phyloP scores from a whole-genome alignment of 2,797 vertebrate species.

The Cottoperca gobio region DNA sequence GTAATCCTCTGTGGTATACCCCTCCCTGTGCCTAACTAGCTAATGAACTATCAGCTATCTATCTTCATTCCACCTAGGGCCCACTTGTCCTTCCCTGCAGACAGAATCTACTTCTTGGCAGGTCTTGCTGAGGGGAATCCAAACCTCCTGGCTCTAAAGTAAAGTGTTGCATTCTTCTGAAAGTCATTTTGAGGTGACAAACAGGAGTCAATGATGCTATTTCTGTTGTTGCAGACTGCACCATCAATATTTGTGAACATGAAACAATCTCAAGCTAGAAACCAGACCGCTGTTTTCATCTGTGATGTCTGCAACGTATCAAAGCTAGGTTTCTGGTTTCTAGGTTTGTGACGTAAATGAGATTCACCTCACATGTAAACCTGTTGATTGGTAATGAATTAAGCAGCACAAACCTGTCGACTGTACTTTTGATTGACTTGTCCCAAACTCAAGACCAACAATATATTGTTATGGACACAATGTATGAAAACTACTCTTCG shows the following conservation, averaged over 20 bases:
- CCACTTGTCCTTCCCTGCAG: slow-evolving; percentile 69
- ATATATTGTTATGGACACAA: not conserved
- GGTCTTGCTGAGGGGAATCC: slow-evolving; percentile 65
- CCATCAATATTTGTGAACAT: slow-evolving; percentile 47
- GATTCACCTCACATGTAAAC: not conserved
- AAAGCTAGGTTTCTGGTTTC: not conserved
- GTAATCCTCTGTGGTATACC: slow-evolving; percentile 57
- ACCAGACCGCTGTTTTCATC: slow-evolving; percentile 7
- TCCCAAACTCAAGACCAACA: not conserved
- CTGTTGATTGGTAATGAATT: not conserved
- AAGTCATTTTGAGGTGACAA: slow-evolving; percentile 71
- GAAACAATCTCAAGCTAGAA: slow-evolving; percentile 28
- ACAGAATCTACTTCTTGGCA: slow-evolving; percentile 66
- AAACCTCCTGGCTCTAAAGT: slow-evolving; percentile 61
- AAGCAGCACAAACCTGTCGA: not conserved
- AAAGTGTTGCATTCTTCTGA: slow-evolving; percentile 57
- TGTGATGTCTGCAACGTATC: slow-evolving; percentile 21
- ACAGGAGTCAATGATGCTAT: slow-evolving; percentile 42
- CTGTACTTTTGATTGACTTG: not conserved
- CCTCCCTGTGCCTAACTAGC: slow-evolving; percentile 58
- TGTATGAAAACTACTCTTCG: not conserved
- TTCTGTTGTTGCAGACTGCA: slow-evolving; percentile 43
- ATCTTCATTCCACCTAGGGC: slow-evolving; percentile 64
- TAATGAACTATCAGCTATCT: slow-evolving; percentile 74
- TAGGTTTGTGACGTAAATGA: slow-evolving; percentile 4